Conservation (phyloP, 2,113 vertebrate genomes). For the Pipra filicauda region DNA sequence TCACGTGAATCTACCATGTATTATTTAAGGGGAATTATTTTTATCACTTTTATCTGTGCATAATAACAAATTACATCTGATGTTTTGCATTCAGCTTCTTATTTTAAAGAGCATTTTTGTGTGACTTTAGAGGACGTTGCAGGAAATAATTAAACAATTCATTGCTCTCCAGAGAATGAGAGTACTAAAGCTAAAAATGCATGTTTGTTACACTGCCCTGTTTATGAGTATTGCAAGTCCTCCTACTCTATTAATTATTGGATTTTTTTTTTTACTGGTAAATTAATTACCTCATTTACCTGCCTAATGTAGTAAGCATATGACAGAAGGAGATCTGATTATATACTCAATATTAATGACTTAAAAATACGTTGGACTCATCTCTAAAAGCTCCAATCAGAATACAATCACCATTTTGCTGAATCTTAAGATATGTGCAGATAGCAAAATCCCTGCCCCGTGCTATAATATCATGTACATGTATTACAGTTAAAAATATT, state of each 20-base stretch:
- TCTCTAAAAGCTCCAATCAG: background rate
- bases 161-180: background rate
- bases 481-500: background rate
- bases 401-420: background rate
- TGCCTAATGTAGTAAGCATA: background rate
- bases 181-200: background rate
- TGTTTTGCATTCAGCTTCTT: background rate
- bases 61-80: background rate
- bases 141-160: background rate
- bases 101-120: background rate
- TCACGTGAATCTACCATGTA: background rate
- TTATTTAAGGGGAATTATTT: background rate
- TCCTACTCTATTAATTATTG: background rate
- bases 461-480: rapidly evolving
- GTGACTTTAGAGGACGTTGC: background rate
- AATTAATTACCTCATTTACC: background rate
- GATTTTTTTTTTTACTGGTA: background rate
- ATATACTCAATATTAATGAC: background rate
- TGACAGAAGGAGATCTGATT: background rate
- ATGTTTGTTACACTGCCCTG: background rate
- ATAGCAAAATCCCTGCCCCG: background rate
- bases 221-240: background rate
- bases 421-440: background rate
- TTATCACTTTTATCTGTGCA: background rate
- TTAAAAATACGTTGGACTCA: background rate